A percentile compares a stretch with the other conserved stretches of the same genome.
phyloP scores from a whole-genome alignment of 2,797 vertebrate species.

The Lutjanus campechanus region DNA sequence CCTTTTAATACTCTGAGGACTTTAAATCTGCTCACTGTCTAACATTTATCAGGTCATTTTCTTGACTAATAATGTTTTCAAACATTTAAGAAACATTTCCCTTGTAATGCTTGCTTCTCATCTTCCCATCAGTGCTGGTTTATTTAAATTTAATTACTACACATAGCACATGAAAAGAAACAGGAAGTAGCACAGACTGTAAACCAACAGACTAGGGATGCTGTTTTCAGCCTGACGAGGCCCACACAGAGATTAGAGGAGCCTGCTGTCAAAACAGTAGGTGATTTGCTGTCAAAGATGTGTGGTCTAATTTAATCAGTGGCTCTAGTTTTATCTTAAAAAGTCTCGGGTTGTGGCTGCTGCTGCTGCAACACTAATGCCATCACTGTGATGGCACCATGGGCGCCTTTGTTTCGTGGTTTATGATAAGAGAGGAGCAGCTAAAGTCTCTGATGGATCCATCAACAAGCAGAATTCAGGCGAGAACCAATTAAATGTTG shows the following conservation, averaged over 20 bases:
- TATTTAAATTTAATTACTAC: constrained; percentile 18
- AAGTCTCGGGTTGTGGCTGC: constrained; percentile 3
- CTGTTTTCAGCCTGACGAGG: constrained; percentile 25
- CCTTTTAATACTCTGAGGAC: too few relatives aligned
- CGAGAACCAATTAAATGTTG: background rate
- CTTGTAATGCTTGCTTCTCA: background rate
- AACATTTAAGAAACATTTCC: background rate
- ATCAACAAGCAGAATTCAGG: constrained; percentile 20
- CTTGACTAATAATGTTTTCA: constrained; percentile 6
- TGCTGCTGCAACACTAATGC: constrained; percentile 16
- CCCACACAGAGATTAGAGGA: constrained; percentile 34
- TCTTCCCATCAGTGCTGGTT: constrained; percentile 3
- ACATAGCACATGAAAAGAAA: constrained; percentile 23
- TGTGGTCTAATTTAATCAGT: constrained; percentile 48
- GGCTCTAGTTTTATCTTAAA: constrained; percentile 28
- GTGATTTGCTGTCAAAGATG: constrained; percentile 46
- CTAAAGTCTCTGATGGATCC: background rate
- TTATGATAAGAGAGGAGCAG: constrained; percentile 11
- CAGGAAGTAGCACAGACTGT: background rate
- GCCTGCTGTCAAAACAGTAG: constrained; percentile 52
- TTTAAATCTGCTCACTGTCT: background rate
- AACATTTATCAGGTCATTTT: constrained; percentile 8
- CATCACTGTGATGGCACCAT: constrained; percentile 10
- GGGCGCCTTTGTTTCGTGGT: background rate
- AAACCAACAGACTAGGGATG: constrained; percentile 18